These are phyloP conservation scores for Epizoanthus ramosus DNA, from an alignment of 92 coral and sea anemone species.

Conservation along the genomic window DNA sequence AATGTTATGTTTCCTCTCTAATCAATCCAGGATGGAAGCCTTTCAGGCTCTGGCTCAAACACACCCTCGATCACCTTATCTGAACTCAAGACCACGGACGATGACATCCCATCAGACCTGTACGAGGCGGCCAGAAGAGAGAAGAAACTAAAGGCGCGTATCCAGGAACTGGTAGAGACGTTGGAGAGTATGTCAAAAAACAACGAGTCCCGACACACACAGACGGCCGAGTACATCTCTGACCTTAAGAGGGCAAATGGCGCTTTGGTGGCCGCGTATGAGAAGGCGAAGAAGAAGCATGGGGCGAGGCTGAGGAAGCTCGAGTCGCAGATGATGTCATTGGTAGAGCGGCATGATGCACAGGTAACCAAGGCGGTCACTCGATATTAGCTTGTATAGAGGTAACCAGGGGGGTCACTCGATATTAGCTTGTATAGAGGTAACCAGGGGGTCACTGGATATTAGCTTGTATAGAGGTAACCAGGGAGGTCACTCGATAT, in stretches of 20 bases:
- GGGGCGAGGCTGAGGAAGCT: conserved; percentile 87
- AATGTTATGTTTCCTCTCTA: too few species aligned
- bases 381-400: not conserved
- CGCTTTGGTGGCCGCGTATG: conserved; percentile 98
- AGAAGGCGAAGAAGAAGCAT: conserved; percentile 96
- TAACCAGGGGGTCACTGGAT: too few species aligned
- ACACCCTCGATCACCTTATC: conserved; percentile 94
- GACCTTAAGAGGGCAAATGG: conserved; percentile 97
- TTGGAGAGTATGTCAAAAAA: conserved; percentile 92
- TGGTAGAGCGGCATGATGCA: conserved; percentile 95
- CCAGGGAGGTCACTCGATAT: too few species aligned
- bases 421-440: too few species aligned
- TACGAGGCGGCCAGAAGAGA: conserved; percentile 95
- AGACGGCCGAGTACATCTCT: conserved; percentile 96
- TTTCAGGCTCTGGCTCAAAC: conserved; percentile 72
- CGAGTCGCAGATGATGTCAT: conserved; percentile 97
- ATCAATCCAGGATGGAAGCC: conserved; percentile 59
- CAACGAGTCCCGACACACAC: conserved; percentile 90
- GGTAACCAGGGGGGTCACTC: too few species aligned
- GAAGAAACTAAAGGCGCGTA: conserved; percentile 86
- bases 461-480: too few species aligned
- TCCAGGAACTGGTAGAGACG: conserved; percentile 92
- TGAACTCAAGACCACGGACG: conserved; percentile 87
- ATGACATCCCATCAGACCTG: conserved; percentile 90
- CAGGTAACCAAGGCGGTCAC: conserved; percentile 63